Percentiles rank a stretch among this genome's conserved stretches.
phyloP scores from a whole-genome alignment of 2,888 invertebrate genomes.

The Chaetogeoica ovagalla region DNA sequence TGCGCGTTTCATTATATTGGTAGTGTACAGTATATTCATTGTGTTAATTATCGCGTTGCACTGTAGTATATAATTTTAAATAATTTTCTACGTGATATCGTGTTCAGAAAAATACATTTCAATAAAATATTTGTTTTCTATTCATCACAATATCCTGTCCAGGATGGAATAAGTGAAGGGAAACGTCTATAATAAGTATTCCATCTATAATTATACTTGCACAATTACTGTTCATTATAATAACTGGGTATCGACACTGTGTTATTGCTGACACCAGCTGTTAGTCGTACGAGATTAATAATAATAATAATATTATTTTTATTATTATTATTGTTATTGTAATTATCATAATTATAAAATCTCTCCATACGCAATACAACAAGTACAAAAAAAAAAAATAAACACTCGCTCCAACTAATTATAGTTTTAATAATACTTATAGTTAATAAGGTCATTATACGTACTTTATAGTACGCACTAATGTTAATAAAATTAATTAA shows the following conservation, averaged over 20 bases:
- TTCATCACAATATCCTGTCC: background rate
- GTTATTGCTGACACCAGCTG: background rate
- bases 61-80: background rate
- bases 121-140: background rate
- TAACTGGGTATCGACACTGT: background rate
- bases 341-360: background rate
- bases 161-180: conserved; percentile 23
- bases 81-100: background rate
- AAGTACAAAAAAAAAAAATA: too few species aligned
- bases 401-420: too few species aligned
- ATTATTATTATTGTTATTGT: background rate
- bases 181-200: background rate
- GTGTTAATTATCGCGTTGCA: background rate
- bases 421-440: too few species aligned
- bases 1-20: background rate
- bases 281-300: background rate
- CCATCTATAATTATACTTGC: conserved; percentile 9
- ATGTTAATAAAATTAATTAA: too few species aligned
- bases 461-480: too few species aligned
- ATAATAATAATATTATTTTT: background rate
- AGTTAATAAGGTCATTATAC: too few species aligned
- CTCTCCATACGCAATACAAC: background rate
- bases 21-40: background rate
- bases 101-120: background rate
- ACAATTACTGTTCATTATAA: conserved; percentile 27